Base-by-base conservation (phyloP, 1,140 invertebrate genomes). In the Chelonus insularis region DNA sequence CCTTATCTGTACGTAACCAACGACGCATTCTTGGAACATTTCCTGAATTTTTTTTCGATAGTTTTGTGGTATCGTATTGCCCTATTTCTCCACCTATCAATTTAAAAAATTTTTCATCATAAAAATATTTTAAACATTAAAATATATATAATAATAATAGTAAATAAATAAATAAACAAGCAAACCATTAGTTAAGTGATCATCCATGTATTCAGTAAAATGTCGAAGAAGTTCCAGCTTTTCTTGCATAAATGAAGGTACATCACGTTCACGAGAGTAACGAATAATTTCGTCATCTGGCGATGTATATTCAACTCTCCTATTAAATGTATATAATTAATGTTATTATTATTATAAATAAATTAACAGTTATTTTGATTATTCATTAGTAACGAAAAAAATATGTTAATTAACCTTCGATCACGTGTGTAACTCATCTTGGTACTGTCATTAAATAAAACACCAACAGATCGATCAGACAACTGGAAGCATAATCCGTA, bases 131-230 rank as follows among this genome's bases (percentile, higher is more conserved):
- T 14, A 3, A 14, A 23, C 23, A 18, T 5, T 47, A 58, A 16
- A n/a, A 11, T 29, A 6, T 36, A 7, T 5, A 14, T 0, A 9
- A 18, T 47, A 47, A 18, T 20, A 4, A 18, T 47, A 12, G 29
- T 25, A 20, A 36, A 36, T 14, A 36, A 36, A 55, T 37, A 36
- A 14, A 32, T 25, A 12, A 51, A 52, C 12, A 36, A 16, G 29
- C 54, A 61, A 83, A 78, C 88, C 85, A 85, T 97, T 97, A 48
- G 98, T 87, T 57, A 99, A 82, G 84, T 98, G 94, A 73, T 98
- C 95, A 69, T 90, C 92, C 97, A 99, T 99, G 75, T 99, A 99
- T 69, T 94, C 89, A 57, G 91, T 89, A 80, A 99, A 99, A 80
- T 98, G 98, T 29, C 92, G 91, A 4, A 99, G 83, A 2, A 99